A percentile compares a stretch with the other conserved stretches of the same genome.
phyloP scores from a whole-genome alignment of 2,888 invertebrate genomes.

The Pyralis farinalis region DNA sequence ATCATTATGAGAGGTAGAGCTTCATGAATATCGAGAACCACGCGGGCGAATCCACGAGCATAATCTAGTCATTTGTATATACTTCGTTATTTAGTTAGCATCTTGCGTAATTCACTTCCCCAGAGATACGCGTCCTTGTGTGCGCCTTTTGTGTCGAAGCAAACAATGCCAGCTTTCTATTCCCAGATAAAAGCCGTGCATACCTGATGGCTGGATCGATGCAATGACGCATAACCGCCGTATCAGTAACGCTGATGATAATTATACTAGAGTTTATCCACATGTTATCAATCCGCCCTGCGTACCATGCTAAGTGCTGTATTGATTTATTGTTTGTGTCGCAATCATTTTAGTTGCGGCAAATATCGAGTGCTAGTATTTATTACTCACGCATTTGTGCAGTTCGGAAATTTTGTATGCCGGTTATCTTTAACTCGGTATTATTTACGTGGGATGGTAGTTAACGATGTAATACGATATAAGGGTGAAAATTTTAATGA shows the following conservation, averaged over 20 bases:
- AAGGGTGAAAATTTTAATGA: too few relatives aligned
- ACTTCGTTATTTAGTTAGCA: constrained; percentile 3
- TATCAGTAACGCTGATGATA: constrained; percentile 36
- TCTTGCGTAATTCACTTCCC: constrained; percentile 24
- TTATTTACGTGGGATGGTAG: too few relatives aligned
- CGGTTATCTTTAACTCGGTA: too few relatives aligned
- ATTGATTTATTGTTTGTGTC: constrained; percentile 35
- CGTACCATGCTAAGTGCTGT: constrained; percentile 31
- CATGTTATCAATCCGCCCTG: constrained; percentile 39
- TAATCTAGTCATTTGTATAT: too few relatives aligned
- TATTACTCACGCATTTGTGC: constrained; percentile 4
- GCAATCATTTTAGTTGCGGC: constrained; percentile 13
- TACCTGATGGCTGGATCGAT: constrained; percentile 41
- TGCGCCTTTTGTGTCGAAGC: constrained; percentile 42
- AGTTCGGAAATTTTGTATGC: too few relatives aligned
- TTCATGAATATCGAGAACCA: too few relatives aligned
- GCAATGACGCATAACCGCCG: constrained; percentile 44
- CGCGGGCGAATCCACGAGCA: too few relatives aligned
- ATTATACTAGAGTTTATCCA: constrained; percentile 36
- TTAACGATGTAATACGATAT: too few relatives aligned
- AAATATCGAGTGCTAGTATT: constrained; percentile 3
- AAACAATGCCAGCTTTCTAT: constrained; percentile 55
- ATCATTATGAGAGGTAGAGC: too few relatives aligned
- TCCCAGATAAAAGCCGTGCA: constrained; percentile 32
- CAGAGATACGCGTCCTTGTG: constrained; percentile 40